These are phyloP conservation scores for Aspidoscelis tigris DNA, from an alignment of 2,113 vertebrate genomes.

Conservation along the genomic window DNA sequence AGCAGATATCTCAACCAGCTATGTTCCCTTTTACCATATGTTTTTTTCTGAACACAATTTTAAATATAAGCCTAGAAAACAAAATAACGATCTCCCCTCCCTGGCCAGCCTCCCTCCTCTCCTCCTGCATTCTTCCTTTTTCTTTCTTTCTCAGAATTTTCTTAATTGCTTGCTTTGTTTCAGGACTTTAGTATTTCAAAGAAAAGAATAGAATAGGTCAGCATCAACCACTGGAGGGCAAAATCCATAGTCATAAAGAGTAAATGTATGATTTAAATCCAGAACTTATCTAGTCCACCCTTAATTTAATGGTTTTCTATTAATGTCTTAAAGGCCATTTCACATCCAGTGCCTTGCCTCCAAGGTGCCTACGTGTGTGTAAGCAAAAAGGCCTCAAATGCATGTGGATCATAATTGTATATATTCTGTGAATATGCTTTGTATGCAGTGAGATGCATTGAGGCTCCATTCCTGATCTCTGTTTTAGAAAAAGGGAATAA, in stretches of 20 bases:
- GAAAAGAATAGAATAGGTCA: neutral
- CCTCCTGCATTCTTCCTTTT: neutral
- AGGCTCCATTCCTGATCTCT: neutral
- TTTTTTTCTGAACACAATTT: neutral
- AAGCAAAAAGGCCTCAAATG: neutral
- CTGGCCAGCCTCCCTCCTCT: neutral
- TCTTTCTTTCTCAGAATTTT: neutral
- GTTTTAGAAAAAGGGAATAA: too few species aligned
- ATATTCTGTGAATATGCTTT: too few species aligned
- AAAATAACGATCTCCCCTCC: neutral
- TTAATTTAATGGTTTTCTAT: neutral
- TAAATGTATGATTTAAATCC: too few species aligned
- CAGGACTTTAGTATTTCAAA: neutral
- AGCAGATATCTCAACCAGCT: neutral
- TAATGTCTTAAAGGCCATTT: neutral
- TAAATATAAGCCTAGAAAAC: neutral
- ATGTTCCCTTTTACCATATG: neutral
- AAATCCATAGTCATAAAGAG: neutral
- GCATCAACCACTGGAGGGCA: neutral
- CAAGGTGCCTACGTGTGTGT: neutral
- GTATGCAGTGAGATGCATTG: neutral
- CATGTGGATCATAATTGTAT: neutral
- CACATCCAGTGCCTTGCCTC: neutral
- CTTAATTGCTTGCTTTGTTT: neutral
- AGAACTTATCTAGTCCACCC: too few species aligned